Base-by-base conservation (phyloP, 2,888 invertebrate genomes). In the Argyresthia albistria region DNA sequence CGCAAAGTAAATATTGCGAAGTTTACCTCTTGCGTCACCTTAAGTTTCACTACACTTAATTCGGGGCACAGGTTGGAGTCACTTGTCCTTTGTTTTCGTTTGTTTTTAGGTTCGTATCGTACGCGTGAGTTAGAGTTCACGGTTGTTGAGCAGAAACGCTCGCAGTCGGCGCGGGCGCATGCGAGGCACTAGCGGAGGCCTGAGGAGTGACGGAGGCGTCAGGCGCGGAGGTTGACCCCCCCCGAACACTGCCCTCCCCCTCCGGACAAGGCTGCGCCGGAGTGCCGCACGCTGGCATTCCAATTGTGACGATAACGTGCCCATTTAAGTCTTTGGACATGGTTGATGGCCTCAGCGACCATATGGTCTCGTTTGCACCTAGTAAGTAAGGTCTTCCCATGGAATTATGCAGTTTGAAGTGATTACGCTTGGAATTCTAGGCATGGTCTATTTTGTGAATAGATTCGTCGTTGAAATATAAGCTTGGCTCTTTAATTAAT, bases 251-350 rank as follows among this genome's bases (percentile, higher is more conserved):
- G 51, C 69, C 61, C 56, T 62, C 57, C 65, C 59, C 59, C 62
- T 58, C 59, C 54, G 64, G 59, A 64, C 70, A 65, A 69, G 69
- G 73, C 74, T 76, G 74, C 75, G 73, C 74, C 70, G 66, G 69
- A 70, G 67, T 48, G 47, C 65, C 68, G 67, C 67, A 59, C 65
- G 62, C 65, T 65, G 74, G 74, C 80, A 81, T 82, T 79, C 80
- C 80, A 70, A 75, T 73, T 80, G 80, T 83, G 83, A 86, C 82
- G 82, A 83, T 79, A 80, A 74, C 75, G 69, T 84, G 82, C 82
- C 86, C 86, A 86, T 87, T 86, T 87, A 84, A 75, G 86, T 82
- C 80, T 80, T 81, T 77, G 80, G 82, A 83, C 75, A 84, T 78
- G 82, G 83, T 76, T 74, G 80, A 73, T 71, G 80, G 81, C 66